These are phyloP conservation scores for Diploptera punctata DNA, from an alignment of 2,888 invertebrate genomes.

Conservation along the genomic window DNA sequence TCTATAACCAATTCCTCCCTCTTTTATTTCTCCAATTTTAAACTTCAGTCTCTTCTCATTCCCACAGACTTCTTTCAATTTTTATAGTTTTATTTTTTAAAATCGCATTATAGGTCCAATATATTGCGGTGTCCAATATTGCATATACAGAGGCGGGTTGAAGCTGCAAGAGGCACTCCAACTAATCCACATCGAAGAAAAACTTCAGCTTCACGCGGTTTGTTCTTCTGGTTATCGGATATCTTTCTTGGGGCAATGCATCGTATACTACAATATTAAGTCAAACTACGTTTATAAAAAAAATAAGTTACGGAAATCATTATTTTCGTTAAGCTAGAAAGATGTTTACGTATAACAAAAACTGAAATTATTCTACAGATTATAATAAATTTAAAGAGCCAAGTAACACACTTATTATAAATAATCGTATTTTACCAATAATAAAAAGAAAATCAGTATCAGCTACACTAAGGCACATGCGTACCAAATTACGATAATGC, in stretches of 20 bases:
- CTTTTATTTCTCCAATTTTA: conserved; percentile 29
- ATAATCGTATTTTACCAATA: too few species aligned
- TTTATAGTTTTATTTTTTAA: conserved; percentile 27
- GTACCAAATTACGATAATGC: too few species aligned
- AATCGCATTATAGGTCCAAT: conserved; percentile 24
- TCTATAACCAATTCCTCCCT: conserved; percentile 29
- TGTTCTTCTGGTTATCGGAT: conserved; percentile 12
- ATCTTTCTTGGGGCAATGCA: conserved; percentile 3
- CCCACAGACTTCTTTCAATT: conserved; percentile 25
- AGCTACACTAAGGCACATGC: too few species aligned
- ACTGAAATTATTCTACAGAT: too few species aligned
- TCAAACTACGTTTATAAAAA: not conserved
- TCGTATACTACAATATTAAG: not conserved
- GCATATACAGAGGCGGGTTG: not conserved
- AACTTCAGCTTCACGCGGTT: not conserved
- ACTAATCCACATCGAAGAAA: conserved; percentile 17
- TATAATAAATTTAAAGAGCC: too few species aligned
- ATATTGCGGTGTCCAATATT: conserved; percentile 22
- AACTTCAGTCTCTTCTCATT: conserved; percentile 14
- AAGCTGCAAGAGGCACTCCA: not conserved
- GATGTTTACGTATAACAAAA: too few species aligned
- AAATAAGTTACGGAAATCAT: too few species aligned
- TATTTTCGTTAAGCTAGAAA: too few species aligned
- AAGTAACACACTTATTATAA: too few species aligned
- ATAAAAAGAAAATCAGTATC: too few species aligned